Base-by-base conservation (phyloP, 30 jellyfish, hydroid and myxozoan genomes). In the Aurelia aurita region DNA sequence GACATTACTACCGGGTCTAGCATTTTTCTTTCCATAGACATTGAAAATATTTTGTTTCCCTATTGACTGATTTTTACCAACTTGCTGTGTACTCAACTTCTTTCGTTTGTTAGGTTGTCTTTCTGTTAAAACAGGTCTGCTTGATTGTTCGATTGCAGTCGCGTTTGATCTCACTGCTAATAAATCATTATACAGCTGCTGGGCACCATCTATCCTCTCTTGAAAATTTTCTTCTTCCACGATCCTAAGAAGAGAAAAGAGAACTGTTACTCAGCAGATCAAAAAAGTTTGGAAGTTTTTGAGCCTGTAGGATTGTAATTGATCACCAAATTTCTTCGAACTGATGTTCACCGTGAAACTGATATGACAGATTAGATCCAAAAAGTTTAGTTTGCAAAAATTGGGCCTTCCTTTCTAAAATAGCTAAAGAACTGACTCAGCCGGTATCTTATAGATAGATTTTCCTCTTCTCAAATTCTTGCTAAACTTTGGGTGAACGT, bases 171-270 rank as follows among this genome's bases (percentile, higher is more conserved):
- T 20, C 27, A 63, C 81, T 32, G 86, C 81, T 20, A 69, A 43
- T 0, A 83, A 23, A 27, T 83, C 93, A 18, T 39, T 63, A 39
- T 69, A 21, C 0, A 83, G 84, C 16, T 57, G 49, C n/a, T 83
- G 83, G 15, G 93, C 93, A 1, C 77, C 93, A 12, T 32, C 81
- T 2, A 83, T 83, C 58, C 93, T 55, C 71, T 83, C 93, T 44
- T 83, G 72, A 46, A 21, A 83, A 14, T 14, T 19, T 64, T 58
- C 93, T 20, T 83, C 86, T 10, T 15, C 60, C 21, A 68, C 85
- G 18, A 32, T 34, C 79, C 91, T 81, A 8, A 20, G 49, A 67
- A 25, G 43, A 16, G 31, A 3, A 39, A 39, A 0, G 16, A 39
- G n/a, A n/a, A n/a, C n/a, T n/a, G n/a, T n/a, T n/a, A n/a, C n/a